Base-by-base conservation (phyloP, 2,888 invertebrate species). In the Epinotia nisella region DNA sequence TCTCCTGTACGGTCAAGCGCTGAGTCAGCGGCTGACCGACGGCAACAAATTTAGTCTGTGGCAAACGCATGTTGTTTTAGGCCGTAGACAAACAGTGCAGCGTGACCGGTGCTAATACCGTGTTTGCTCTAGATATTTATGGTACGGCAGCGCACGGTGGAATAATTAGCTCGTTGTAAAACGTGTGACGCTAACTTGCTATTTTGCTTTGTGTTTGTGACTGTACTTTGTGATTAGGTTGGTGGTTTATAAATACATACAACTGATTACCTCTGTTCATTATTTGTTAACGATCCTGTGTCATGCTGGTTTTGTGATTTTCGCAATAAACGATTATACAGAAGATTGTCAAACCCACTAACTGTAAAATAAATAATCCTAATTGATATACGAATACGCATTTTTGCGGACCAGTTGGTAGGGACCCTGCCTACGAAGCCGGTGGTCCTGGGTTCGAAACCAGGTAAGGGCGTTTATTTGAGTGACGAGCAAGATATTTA, bases 11-110 rank as follows among this genome's bases (percentile, higher is more conserved):
- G 76, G 70, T 59, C 75, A 76, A 75, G 51, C 78, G 76, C 75
- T 90, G 91, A 93, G 87, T 93, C 93, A 92, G 93, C 93, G 82
- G 82, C 85, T 89, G 89, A 88, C 89, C 88, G 85, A 80, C 84
- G 86, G 89, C 85, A 87, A 90, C 92, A 90, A 91, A 91, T 90
- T 90, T 85, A 86, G 87, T 85, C 84, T 83, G 86, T 81, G 86
- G 87, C 92, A 92, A 90, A 91, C 91, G 89, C 89, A 83, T 93
- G 93, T 93, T 93, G 92, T 92, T 93, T 93, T 92, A 93, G 93
- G 93, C 87, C 89, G 83, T 87, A 83, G 78, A 82, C 90, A 93
- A 93, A 93, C 93, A 93, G 83, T 86, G 90, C 91, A 90, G 87
- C 90, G 87, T 90, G 92, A 90, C 92, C 91, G 88, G 87, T 90